Base-by-base conservation (phyloP, 2,888 invertebrate genomes). In the Cyclophora punctaria region DNA sequence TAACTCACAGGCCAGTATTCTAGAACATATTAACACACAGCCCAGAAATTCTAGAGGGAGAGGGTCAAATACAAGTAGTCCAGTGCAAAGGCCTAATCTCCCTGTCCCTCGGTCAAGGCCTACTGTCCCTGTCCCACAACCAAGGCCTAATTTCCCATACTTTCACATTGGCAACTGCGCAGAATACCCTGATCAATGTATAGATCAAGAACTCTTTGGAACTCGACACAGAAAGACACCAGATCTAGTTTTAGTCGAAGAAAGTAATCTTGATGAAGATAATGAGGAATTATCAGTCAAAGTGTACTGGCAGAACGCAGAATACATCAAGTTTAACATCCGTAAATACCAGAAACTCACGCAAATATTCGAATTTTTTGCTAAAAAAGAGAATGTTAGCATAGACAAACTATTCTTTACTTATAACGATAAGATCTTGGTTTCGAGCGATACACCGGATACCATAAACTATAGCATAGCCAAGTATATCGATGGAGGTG, bases 401-500 rank as follows among this genome's bases (percentile, higher is more conserved):
- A 47, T 62, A 0, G 75, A 83, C 35, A 80, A 80, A 6, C 55
- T 89, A 20, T 63, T 87, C 2, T 83, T 89, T 40, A 81, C 71
- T 0, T 84, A 82, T 43, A 80, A 86, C 0, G 79, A 83, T 50
- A 73, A 57, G 41, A 79, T 88, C 41, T 51, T 89, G 2, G 77
- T 73, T 47, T 67, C 71, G 0, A 72, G 80, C 0, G 86, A 89
- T 56, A 86, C 87, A 0, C 89, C 89, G 0, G 82, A 82, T 2
- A 66, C 76, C 0, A 83, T 89, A 34, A 58, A 71, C 1, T 88
- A 89, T 48, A 86, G 64, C 43, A 78, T 87, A 5, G 81, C 67
- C 0, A 83, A 87, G 47, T 86, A 88, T 53, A 89, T 89, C 3
- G 88, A 89, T 0, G 89, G 88, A 0, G 89, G 89, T 1, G 66